These are phyloP conservation scores for Ameiurus melas DNA, from an alignment of 2,113 vertebrate species.

Conservation along the genomic window DNA sequence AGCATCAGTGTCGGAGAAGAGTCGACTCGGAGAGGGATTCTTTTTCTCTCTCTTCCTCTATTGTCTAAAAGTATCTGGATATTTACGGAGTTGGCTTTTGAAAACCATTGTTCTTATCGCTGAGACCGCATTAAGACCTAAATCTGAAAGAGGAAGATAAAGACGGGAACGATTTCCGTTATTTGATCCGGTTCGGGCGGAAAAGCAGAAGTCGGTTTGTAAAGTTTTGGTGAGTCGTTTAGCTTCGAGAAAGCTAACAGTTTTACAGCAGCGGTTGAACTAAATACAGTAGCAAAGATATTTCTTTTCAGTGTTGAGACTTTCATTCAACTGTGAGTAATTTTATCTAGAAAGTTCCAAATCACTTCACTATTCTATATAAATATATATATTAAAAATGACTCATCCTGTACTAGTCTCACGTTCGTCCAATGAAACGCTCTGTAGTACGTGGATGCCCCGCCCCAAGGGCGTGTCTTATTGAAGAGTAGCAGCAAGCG, in stretches of 20 bases:
- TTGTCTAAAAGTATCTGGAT: neutral
- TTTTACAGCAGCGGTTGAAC: neutral
- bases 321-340: neutral
- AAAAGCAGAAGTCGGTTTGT: neutral
- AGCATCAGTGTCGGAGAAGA: neutral
- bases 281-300: too few relatives aligned
- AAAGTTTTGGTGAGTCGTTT: constrained; percentile 18
- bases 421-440: neutral
- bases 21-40: neutral
- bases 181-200: neutral
- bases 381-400: too few relatives aligned
- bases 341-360: neutral
- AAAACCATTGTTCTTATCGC: neutral
- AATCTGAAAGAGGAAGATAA: too few relatives aligned
- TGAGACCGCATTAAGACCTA: neutral
- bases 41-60: neutral
- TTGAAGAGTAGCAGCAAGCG: neutral
- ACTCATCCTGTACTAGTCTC: neutral
- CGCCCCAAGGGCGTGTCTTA: neutral
- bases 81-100: neutral
- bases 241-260: constrained; percentile 1
- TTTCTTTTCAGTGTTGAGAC: neutral
- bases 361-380: neutral
- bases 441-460: neutral
- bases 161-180: neutral